Conservation (phyloP, 2,888 invertebrate genomes). For the Pristionchus maxplancki region DNA sequence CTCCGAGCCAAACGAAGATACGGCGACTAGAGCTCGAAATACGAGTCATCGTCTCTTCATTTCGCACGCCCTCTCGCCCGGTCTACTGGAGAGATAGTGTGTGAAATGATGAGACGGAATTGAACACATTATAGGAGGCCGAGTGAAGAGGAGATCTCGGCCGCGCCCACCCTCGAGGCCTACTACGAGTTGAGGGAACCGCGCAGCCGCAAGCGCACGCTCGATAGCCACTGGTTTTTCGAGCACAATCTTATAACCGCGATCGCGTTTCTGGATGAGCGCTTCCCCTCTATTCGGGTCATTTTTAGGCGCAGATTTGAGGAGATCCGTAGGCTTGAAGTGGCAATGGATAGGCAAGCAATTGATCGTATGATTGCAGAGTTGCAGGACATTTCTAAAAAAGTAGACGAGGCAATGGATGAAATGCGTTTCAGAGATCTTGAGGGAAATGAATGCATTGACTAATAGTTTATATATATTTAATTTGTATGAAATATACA, state of each 20-base stretch:
- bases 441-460: too few relatives aligned
- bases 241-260: conserved; percentile 53
- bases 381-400: not conserved
- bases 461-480: too few relatives aligned
- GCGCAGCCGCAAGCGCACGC: conserved; percentile 49
- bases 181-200: conserved; percentile 36
- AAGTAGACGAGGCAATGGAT: conserved; percentile 3
- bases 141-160: not conserved
- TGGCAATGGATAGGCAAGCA: conserved; percentile 50
- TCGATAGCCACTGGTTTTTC: conserved; percentile 54
- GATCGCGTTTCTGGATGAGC: conserved; percentile 55
- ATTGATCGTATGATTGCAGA: conserved; percentile 50
- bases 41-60: too few relatives aligned
- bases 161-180: not conserved
- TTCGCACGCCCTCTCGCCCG: too few relatives aligned
- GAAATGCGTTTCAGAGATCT: too few relatives aligned
- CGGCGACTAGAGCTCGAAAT: too few relatives aligned
- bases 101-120: too few relatives aligned
- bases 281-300: conserved; percentile 55
- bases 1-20: not conserved
- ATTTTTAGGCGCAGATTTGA: conserved; percentile 13
- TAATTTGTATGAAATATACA: too few relatives aligned
- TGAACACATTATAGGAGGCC: too few relatives aligned
- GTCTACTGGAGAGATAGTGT: too few relatives aligned
- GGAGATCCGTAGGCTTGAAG: not conserved